Percentiles rank a stretch among this genome's conserved stretches.
These are phyloP conservation scores for Danio kyathit DNA, from an alignment of 2,797 vertebrate species.

Conservation along the genomic window DNA sequence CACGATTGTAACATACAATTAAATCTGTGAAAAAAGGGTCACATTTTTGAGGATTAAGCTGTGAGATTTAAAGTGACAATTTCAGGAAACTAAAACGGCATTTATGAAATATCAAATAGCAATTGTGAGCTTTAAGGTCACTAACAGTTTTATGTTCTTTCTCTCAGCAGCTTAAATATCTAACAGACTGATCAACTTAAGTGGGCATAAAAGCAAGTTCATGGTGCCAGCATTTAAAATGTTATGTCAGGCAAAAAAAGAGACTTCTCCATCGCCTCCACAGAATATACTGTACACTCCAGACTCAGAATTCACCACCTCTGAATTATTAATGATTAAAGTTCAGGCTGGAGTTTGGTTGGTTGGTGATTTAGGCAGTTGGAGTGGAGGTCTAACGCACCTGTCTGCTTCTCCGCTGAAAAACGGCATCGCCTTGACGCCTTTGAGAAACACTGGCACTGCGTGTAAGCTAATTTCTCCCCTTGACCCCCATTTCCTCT, in stretches of 20 bases:
- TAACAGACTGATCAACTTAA: constrained; percentile 8
- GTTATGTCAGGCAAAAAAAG: constrained; percentile 58
- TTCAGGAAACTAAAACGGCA: no score
- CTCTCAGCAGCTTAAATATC: neutral
- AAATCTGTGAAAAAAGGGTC: no score
- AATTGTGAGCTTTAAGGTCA: neutral
- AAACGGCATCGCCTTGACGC: constrained; percentile 62
- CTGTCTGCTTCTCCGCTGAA: constrained; percentile 61
- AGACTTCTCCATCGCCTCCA: constrained; percentile 25
- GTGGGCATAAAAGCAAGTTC: constrained; percentile 14
- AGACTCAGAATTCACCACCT: constrained; percentile 33
- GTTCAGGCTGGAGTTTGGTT: constrained; percentile 56
- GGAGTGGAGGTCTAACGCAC: constrained; percentile 66
- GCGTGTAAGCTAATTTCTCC: constrained; percentile 51
- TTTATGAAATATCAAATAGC: neutral
- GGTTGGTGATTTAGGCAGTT: constrained; percentile 71
- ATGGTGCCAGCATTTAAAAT: constrained; percentile 3
- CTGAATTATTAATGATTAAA: constrained; percentile 71
- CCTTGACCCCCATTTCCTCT: constrained; percentile 63
- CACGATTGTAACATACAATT: neutral
- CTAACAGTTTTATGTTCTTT: neutral
- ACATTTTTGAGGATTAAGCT: neutral
- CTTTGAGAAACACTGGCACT: constrained; percentile 64
- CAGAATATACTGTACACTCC: constrained; percentile 9
- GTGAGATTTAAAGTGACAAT: neutral